Percentiles rank a stretch among this genome's conserved stretches.
These are phyloP conservation scores for Chlorops oryzae DNA, from an alignment of 1,140 invertebrate species.

Conservation along the genomic window DNA sequence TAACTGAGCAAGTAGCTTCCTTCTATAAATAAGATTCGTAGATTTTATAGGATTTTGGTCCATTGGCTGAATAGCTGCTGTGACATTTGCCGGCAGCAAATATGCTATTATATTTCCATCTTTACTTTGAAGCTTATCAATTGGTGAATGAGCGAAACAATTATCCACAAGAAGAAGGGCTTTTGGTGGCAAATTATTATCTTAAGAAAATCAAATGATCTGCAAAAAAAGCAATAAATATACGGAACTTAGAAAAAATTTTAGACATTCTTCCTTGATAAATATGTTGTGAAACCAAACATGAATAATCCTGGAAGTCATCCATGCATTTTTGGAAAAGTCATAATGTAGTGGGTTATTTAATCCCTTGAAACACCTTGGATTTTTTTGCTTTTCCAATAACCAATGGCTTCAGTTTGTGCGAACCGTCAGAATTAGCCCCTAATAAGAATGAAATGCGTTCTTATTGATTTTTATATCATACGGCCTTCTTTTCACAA, in stretches of 20 bases:
- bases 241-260: neutral
- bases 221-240: neutral
- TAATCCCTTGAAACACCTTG: constrained; percentile 26
- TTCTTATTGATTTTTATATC: constrained; percentile 32
- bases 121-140: constrained; percentile 17
- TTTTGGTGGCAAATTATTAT: constrained; percentile 33
- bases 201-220: constrained; percentile 16
- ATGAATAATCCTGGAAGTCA: constrained; percentile 32
- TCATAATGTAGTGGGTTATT: constrained; percentile 31
- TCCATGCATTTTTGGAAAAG: constrained; percentile 42
- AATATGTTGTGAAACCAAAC: constrained; percentile 39
- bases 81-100: constrained; percentile 49
- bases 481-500: constrained; percentile 26
- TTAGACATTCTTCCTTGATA: constrained; percentile 16
- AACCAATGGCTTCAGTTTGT: constrained; percentile 31
- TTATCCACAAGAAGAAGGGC: constrained; percentile 45
- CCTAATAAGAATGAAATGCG: constrained; percentile 18
- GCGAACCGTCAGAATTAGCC: constrained; percentile 25
- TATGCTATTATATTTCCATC: constrained; percentile 24
- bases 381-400: constrained; percentile 36
- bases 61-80: constrained; percentile 49
- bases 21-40: constrained; percentile 12
- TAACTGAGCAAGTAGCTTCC: constrained; percentile 7
- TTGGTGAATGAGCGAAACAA: constrained; percentile 25
- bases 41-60: constrained; percentile 48